phyloP scores from a whole-genome alignment of 64 coral and sea anemone genomes.

The Pachyseris speciosa region DNA sequence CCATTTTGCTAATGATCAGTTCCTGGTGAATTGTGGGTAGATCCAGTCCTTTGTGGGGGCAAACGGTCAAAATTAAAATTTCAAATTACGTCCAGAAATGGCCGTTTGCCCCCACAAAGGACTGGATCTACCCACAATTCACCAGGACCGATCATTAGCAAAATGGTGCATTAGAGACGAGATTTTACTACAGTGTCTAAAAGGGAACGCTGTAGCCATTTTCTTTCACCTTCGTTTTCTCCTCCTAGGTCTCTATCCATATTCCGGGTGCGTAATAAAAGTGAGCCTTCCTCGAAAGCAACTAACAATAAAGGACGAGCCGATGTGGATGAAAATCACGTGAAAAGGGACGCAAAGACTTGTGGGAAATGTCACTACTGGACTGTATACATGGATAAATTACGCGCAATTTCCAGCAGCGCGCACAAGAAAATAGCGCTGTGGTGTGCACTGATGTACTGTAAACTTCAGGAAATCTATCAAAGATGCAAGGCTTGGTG shows the following conservation, averaged over 20 bases:
- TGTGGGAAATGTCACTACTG: not conserved
- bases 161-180: no score
- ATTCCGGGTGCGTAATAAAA: not conserved
- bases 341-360: not conserved
- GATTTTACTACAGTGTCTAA: no score
- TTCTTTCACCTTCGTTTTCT: not conserved
- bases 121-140: no score
- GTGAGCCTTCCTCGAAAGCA: not conserved
- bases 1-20: no score
- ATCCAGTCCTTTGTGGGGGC: no score
- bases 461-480: slow-evolving; percentile 17
- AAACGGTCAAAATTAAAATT: no score
- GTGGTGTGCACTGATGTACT: not conserved
- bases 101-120: no score
- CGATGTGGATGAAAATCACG: not conserved
- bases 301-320: not conserved
- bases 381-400: not conserved
- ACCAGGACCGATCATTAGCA: no score
- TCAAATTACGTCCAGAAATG: no score
- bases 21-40: no score
- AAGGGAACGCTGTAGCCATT: not conserved
- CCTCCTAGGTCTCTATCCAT: not conserved
- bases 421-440: not conserved
- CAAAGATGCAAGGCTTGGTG: not conserved
- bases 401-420: not conserved